Percentiles rank a stretch among this genome's conserved stretches.
These are phyloP conservation scores for Trinectes maculatus DNA, from an alignment of 2,113 vertebrate species.

Conservation along the genomic window DNA sequence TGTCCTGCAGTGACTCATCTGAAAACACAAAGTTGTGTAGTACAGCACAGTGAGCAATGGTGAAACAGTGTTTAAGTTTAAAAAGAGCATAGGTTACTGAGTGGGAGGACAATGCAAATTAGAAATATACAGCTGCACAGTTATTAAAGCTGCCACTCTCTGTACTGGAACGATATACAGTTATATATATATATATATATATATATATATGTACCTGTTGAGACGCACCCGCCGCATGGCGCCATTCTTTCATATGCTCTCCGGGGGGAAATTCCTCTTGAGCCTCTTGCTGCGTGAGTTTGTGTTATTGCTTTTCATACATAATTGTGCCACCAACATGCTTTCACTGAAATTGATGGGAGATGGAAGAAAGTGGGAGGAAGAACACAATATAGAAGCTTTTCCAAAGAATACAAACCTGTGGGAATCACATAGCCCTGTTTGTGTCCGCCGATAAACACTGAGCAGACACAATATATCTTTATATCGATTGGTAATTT, in stretches of 20 bases:
- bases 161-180: not conserved
- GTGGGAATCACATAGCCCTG: conserved; percentile 46
- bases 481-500: not conserved
- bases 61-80: conserved; percentile 14
- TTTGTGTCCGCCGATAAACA: conserved; percentile 10
- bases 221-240: conserved; percentile 24
- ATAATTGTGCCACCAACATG: conserved; percentile 61
- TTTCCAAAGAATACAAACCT: conserved; percentile 23
- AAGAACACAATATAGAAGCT: conserved; percentile 62
- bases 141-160: conserved; percentile 9
- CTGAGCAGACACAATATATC: not conserved
- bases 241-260: conserved; percentile 35
- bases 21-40: conserved; percentile 4
- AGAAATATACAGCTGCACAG: conserved; percentile 1
- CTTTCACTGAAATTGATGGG: conserved; percentile 60
- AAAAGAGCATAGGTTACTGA: conserved; percentile 2
- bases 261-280: conserved; percentile 33
- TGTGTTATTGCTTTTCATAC: conserved; percentile 65
- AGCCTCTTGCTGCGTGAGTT: conserved; percentile 38
- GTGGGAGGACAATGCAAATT: conserved; percentile 21
- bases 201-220: conserved; percentile 12
- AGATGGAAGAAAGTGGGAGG: not conserved
- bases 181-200: no score
- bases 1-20: conserved; percentile 12
- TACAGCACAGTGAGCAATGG: not conserved